A percentile compares a stretch with the other conserved stretches of the same genome.
phyloP scores from a whole-genome alignment of 2,113 vertebrate genomes.

The Cavia aperea region DNA sequence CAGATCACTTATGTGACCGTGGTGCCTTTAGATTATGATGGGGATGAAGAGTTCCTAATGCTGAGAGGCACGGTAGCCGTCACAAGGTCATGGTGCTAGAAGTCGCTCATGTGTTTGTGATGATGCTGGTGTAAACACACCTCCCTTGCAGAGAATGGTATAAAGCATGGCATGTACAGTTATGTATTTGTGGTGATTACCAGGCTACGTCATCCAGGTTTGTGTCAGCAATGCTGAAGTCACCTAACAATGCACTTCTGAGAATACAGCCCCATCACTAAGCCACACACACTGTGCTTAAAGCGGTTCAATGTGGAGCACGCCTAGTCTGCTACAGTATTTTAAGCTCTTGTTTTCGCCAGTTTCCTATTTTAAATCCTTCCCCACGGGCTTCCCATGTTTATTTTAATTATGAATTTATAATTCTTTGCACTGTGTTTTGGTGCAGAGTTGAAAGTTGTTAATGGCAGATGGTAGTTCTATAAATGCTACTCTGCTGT shows the following conservation, averaged over 20 bases:
- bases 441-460: neutral
- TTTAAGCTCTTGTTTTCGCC: neutral
- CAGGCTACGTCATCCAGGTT: neutral
- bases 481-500: constrained; percentile 15
- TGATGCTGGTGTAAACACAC: neutral
- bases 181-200: neutral
- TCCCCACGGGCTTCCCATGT: neutral
- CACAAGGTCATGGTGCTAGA: too few relatives aligned
- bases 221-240: too few relatives aligned
- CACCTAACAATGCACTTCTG: neutral
- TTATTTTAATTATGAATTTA: constrained; percentile 30
- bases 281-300: neutral
- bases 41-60: too few relatives aligned
- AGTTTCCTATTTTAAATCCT: neutral
- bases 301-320: neutral
- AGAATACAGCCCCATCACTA: neutral
- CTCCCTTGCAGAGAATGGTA: neutral
- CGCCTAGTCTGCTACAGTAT: neutral
- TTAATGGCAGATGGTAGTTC: constrained; percentile 30
- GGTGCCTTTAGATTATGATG: neutral
- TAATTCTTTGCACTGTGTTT: constrained; percentile 9
- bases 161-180: neutral
- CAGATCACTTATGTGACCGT: neutral
- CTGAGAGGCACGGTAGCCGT: neutral
- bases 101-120: neutral